Evolutionary conservation across 2,888 invertebrate species (phyloP).

Genomic region (Caenorhabditis zanzibari): DNA sequence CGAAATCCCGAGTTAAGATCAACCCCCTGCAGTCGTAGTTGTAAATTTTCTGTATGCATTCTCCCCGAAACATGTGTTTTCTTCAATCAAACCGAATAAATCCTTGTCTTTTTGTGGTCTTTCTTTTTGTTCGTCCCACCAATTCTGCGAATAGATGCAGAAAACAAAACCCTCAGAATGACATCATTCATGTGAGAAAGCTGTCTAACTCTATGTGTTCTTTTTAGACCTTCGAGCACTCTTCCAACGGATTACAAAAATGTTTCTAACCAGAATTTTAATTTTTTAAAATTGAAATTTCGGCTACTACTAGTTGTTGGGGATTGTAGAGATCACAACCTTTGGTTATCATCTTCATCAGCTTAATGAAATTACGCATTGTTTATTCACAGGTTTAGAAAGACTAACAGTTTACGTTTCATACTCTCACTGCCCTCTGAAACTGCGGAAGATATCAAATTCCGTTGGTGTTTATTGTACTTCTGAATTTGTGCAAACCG

Average conservation of each 20-base stretch:
- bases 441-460: not conserved
- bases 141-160: not conserved
- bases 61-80: slow-evolving; percentile 1
- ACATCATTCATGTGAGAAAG: not conserved
- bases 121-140: not conserved
- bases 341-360: too few relatives aligned
- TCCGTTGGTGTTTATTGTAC: not conserved
- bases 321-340: too few relatives aligned
- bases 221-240: slow-evolving; percentile 31
- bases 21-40: slow-evolving; percentile 19
- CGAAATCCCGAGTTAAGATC: slow-evolving; percentile 6
- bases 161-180: slow-evolving; percentile 5
- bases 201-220: slow-evolving; percentile 5
- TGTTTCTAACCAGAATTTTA: too few relatives aligned
- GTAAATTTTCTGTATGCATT: slow-evolving; percentile 33
- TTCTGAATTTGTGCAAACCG: slow-evolving; percentile 1
- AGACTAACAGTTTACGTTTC: not conserved
- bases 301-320: too few relatives aligned
- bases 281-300: too few relatives aligned
- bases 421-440: too few relatives aligned
- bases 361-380: not conserved
- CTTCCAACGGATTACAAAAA: not conserved
- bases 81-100: slow-evolving; percentile 2
- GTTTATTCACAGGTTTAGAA: not conserved
- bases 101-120: not conserved